Conservation (phyloP, 2,888 invertebrate species). For the Pelosia muscerda region DNA sequence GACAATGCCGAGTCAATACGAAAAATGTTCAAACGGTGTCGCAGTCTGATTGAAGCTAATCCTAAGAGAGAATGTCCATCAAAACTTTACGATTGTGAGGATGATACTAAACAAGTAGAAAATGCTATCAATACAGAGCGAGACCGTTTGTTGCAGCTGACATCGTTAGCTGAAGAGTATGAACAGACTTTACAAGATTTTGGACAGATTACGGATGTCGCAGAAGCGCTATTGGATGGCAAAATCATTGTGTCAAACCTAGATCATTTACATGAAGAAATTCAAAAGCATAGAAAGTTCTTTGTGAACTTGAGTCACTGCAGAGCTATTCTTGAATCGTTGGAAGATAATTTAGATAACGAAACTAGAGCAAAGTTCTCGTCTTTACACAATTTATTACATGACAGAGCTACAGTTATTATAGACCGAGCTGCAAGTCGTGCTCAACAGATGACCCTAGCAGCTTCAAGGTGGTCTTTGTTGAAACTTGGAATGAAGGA, state of each 20-base stretch:
- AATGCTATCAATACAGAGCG: slow-evolving; percentile 90
- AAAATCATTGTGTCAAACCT: slow-evolving; percentile 91
- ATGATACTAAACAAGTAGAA: slow-evolving; percentile 90
- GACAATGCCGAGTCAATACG: slow-evolving; percentile 87
- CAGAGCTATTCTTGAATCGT: slow-evolving; percentile 93
- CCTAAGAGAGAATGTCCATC: slow-evolving; percentile 90
- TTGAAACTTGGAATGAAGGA: slow-evolving; percentile 94
- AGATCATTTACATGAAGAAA: slow-evolving; percentile 94
- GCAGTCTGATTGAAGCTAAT: slow-evolving; percentile 89
- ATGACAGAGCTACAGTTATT: slow-evolving; percentile 91
- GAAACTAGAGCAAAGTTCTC: slow-evolving; percentile 92
- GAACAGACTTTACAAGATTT: slow-evolving; percentile 95
- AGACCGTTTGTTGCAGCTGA: slow-evolving; percentile 91
- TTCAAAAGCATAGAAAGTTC: slow-evolving; percentile 95
- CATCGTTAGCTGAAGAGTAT: slow-evolving; percentile 94
- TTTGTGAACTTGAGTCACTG: slow-evolving; percentile 96
- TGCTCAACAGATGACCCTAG: slow-evolving; percentile 94
- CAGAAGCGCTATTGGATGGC: slow-evolving; percentile 92
- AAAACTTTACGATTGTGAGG: slow-evolving; percentile 89
- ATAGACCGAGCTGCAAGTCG: slow-evolving; percentile 93
- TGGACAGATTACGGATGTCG: slow-evolving; percentile 93
- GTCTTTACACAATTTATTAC: slow-evolving; percentile 91
- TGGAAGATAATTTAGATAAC: slow-evolving; percentile 93
- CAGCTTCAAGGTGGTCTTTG: slow-evolving; percentile 94
- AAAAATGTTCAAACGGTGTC: slow-evolving; percentile 88